These are phyloP conservation scores for Cantharis flavilabris DNA, from an alignment of 2,888 invertebrate species.

Conservation along the genomic window DNA sequence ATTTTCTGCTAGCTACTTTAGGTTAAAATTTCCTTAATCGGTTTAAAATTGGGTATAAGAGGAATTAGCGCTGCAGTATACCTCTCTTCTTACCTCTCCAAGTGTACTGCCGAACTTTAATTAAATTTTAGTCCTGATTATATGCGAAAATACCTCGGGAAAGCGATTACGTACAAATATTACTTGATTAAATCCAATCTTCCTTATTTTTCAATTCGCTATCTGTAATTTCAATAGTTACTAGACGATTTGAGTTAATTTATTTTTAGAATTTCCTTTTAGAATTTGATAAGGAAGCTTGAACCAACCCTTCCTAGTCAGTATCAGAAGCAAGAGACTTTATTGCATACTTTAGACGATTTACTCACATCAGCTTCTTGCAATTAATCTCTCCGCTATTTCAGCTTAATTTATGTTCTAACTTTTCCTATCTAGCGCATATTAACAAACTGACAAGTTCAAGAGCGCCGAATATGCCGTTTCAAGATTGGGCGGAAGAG, in stretches of 20 bases:
- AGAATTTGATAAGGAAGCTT: conserved; percentile 25
- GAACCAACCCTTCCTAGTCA: conserved; percentile 19
- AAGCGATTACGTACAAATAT: conserved; percentile 52
- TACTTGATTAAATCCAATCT: conserved; percentile 53
- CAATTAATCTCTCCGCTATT: conserved; percentile 46
- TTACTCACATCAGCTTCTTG: conserved; percentile 44
- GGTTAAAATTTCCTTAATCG: conserved; percentile 54
- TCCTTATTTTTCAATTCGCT: conserved; percentile 46
- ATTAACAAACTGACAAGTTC: conserved; percentile 36
- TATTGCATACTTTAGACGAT: conserved; percentile 46
- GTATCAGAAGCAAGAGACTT: conserved; percentile 36
- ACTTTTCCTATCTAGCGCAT: conserved; percentile 27
- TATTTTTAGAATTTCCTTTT: conserved; percentile 26
- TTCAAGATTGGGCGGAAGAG: conserved; percentile 4
- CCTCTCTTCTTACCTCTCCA: conserved; percentile 47
- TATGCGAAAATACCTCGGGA: conserved; percentile 50
- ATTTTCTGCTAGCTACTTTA: conserved; percentile 44
- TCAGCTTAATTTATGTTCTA: conserved; percentile 44
- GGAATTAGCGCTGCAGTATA: conserved; percentile 50
- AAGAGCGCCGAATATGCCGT: conserved; percentile 30
- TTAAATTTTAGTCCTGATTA: conserved; percentile 55
- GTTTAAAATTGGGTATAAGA: conserved; percentile 54
- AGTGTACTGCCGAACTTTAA: conserved; percentile 52
- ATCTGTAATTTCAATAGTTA: conserved; percentile 19
- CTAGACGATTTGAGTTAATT: conserved; percentile 37